A percentile compares a stretch with the other conserved stretches of the same genome.
These are phyloP conservation scores for Tortricodes alternella DNA, from an alignment of 2,888 invertebrate genomes.

Conservation along the genomic window DNA sequence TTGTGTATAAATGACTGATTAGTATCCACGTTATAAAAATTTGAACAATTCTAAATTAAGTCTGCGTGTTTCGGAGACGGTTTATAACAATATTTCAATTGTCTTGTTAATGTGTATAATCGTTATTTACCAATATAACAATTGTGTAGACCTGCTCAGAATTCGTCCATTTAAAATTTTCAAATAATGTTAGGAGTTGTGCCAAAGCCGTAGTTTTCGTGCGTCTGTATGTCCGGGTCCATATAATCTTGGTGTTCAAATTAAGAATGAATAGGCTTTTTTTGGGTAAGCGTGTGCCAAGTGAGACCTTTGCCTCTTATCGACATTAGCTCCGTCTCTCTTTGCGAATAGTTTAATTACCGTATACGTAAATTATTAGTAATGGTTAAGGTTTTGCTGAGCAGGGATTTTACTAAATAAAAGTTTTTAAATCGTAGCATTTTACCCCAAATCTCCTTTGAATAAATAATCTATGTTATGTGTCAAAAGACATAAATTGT, in stretches of 20 bases:
- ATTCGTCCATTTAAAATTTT: neutral
- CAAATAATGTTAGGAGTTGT: too few species aligned
- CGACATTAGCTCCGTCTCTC: too few species aligned
- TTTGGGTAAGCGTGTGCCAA: too few species aligned
- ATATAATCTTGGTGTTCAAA: too few species aligned
- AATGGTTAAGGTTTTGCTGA: neutral
- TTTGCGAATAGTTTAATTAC: too few species aligned
- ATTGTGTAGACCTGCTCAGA: neutral
- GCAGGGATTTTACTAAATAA: neutral
- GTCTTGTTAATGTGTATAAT: neutral
- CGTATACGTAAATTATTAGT: neutral
- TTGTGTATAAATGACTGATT: conserved; percentile 23
- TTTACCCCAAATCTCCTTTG: conserved; percentile 26
- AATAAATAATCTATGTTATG: conserved; percentile 2
- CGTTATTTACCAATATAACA: neutral
- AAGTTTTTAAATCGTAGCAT: conserved; percentile 2
- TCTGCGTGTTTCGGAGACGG: neutral
- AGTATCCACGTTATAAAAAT: conserved; percentile 8
- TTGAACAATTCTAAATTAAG: conserved; percentile 8
- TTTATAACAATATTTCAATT: conserved; percentile 1
- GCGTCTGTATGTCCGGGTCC: too few species aligned
- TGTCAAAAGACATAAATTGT: neutral
- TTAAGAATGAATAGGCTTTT: too few species aligned
- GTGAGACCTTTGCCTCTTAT: too few species aligned
- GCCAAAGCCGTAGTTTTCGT: too few species aligned